Base-by-base conservation (phyloP, 2,888 invertebrate species). In the Belgica antarctica region DNA sequence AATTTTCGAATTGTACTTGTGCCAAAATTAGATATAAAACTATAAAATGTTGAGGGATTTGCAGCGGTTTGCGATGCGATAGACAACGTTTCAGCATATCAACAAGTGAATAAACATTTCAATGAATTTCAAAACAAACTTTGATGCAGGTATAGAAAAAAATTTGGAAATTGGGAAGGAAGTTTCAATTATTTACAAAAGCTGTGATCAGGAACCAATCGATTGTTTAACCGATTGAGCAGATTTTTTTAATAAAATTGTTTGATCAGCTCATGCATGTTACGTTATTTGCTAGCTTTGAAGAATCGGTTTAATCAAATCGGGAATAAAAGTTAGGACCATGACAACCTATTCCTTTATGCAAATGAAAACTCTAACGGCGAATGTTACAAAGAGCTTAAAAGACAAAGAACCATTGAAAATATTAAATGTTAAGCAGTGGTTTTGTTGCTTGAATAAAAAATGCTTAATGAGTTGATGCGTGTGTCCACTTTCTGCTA, bases 31-130 rank as follows among this genome's bases (percentile, higher is more conserved):
- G 15, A n/a, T n/a, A 10, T 2, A 22, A 52, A 22, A 52, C 22
- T 52, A 17, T 22, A 22, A 52, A 52, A 52, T 52, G 22, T 31
- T 31, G 5, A 8, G 17, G 52, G 52, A 41, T 19, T 52, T 52
- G 5, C 52, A 52, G 52, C 52, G 52, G 52, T 34, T 41, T 41
- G 17, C 3, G 17, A 52, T 52, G 52, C 52, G n/a, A 52, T 12
- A 52, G 52, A 52, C 22, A 52, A 52, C 17, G 52, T 52, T 52
- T 52, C 22, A 22, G 2, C 7, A 22, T 5, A 41, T 10, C 41
- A 41, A 41, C 41, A 41, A 41, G 41, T 41, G 41, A 41, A 41
- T 41, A 41, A 41, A 41, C 41, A 41, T 41, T 15, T 52, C 22
- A 52, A 52, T 52, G 19, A 52, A 12, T 17, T 19, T 17, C 17